Evolutionary conservation across 2,797 vertebrate species (phyloP).

Genomic region (Tarsius wallacei): DNA sequence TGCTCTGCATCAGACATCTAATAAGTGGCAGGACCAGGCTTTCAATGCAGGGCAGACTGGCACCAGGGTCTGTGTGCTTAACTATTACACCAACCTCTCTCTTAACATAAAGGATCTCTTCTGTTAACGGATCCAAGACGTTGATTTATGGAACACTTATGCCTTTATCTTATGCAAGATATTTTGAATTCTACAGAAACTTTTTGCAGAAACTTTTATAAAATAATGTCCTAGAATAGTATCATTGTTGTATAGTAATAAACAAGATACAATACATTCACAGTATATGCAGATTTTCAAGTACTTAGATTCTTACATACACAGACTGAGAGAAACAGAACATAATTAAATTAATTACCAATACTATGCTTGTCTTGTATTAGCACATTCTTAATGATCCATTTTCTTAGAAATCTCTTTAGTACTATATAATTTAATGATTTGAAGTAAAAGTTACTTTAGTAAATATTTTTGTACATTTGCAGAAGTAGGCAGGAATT

Average conservation of each 20-base stretch:
- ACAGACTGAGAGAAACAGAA: slow-evolving; percentile 37
- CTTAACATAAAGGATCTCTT: neutral
- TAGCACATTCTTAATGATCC: neutral
- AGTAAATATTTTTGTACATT: neutral
- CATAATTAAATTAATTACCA: neutral
- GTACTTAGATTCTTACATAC: neutral
- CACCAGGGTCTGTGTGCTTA: neutral
- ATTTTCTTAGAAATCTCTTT: slow-evolving; percentile 6
- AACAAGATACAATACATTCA: neutral
- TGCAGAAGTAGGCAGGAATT: neutral
- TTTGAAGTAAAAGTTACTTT: neutral
- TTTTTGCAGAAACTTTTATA: slow-evolving; percentile 14
- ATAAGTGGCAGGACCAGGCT: neutral
- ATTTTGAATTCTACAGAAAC: slow-evolving; percentile 25
- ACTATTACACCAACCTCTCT: neutral
- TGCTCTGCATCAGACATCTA: neutral
- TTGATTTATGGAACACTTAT: neutral
- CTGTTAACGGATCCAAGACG: neutral
- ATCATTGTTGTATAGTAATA: neutral
- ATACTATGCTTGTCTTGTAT: neutral
- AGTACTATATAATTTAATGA: neutral
- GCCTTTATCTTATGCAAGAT: neutral
- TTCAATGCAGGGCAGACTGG: neutral
- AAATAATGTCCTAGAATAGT: neutral
- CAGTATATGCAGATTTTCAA: neutral